Base-by-base conservation (phyloP, 2,113 vertebrate genomes). In the Dicerorhinus sumatrensis region DNA sequence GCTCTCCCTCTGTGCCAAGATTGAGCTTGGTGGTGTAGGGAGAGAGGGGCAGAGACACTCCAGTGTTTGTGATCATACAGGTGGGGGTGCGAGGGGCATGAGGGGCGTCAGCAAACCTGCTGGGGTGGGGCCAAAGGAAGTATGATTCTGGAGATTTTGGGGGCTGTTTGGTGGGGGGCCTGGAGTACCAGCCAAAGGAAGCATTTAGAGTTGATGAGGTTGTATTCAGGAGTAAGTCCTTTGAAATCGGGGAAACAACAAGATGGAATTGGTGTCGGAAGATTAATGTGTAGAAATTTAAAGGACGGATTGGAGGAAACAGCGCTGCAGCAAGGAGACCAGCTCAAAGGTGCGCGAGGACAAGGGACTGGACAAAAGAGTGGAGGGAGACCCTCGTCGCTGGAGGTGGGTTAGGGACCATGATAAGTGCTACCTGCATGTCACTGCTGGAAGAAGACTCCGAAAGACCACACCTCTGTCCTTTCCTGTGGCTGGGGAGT, bases 381-480 rank as follows among this genome's bases (percentile, higher is more conserved):
- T 13, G 29, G 23, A 25, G 16, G 9, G 27, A 31, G 56, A 54
- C 17, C 54, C 29, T 10, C 2, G 1, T 8, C 56, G 18, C 56
- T 25, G 48, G 79, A 12, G 23, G 13, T 3, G 42, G 39, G 17
- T 4, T 27, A 17, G 63, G 70, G 48, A 11, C 51, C 27, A 8
- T 31, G 46, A 16, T 39, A 14, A 42, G 31, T 3, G 12, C 23
- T 11, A 10, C 58, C 0, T 29, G 3, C 4, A 2, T 36, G 7
- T n/a, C 75, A 13, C 54, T 39, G 42, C 56, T 89, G 75, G 51
- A 70, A 39, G 92, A 36, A 5, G 89, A 17, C 62, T 56, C 20
- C 4, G 7, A 17, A 58, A 42, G 25, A 23, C n/a, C 10, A 46
- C 56, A 33, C 54, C 73, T 23, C n/a, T 54, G 42, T 31, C 69